Base-by-base conservation (phyloP, 2,888 invertebrate genomes). In the Drosophila austrosaltans region DNA sequence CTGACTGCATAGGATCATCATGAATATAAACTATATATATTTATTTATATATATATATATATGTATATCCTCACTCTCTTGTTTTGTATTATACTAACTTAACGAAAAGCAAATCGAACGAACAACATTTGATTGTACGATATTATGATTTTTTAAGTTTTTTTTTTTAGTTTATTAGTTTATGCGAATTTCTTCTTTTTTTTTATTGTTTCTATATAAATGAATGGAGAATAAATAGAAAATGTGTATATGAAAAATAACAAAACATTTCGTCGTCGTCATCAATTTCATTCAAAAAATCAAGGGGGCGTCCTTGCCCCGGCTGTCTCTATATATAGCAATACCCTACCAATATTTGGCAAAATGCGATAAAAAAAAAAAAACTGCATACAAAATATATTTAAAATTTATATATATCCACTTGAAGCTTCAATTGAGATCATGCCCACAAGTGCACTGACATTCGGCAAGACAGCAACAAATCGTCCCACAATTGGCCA, bases 51-150 rank as follows among this genome's bases (percentile, higher is more conserved):
- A 57, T 36, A 36, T 44, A n/a, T n/a, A 3, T 32, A 8, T 20
- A 57, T 36, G 30, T 44, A 3, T 67, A 78, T 72, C 81, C 86
- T 82, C 75, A 81, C 48, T 82, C 75, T 78, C 48, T 48, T 48
- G 68, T 81, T 54, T 53, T 87, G 87, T 82, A 87, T 79, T 85
- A 84, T 85, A 82, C 75, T 85, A 82, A 87, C 87, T 85, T 79
- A 65, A 77, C 68, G 70, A 61, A 63, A 66, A 66, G 57, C 62
- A 73, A 58, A 53, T 63, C 78, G 80, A 76, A 75, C 74, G 72
- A 80, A 40, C 64, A 60, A 69, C 69, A 72, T 60, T 22, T 40
- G 32, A 59, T 20, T 70, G 60, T 73, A 79, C 69, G 62, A 69
- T 75, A 69, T 28, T 62, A 53, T 68, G 61, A 66, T 62, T 72